These are phyloP conservation scores for Pantherophis guttatus DNA, from an alignment of 2,113 vertebrate genomes.

Conservation along the genomic window DNA sequence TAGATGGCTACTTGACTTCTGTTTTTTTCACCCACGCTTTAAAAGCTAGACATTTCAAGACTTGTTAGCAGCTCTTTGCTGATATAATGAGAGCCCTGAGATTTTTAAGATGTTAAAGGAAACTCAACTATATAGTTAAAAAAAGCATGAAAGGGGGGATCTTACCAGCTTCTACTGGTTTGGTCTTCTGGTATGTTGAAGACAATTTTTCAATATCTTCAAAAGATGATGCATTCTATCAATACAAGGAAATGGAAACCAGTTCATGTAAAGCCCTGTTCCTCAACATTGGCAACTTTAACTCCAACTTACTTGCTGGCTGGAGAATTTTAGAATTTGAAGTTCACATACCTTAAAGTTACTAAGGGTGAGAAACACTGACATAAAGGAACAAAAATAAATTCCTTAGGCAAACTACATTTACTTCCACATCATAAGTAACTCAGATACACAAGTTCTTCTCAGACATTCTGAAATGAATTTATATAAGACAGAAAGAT, in stretches of 20 bases:
- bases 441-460: neutral
- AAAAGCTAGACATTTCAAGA: neutral
- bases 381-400: neutral
- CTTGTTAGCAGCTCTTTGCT: neutral
- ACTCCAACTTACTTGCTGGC: neutral
- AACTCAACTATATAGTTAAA: neutral
- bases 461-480: neutral
- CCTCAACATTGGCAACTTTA: neutral
- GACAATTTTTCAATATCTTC: constrained; percentile 83
- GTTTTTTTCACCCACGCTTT: neutral
- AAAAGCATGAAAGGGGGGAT: neutral
- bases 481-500: neutral
- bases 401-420: neutral
- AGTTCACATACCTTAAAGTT: neutral
- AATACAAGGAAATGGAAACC: neutral
- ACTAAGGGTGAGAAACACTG: neutral
- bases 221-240: constrained; percentile 86
- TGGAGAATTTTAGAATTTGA: neutral
- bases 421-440: neutral
- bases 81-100: neutral
- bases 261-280: neutral
- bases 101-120: neutral
- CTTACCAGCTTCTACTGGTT: constrained; percentile 89
- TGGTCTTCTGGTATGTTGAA: constrained; percentile 87
- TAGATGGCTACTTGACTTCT: neutral